These are phyloP conservation scores for Pogonocherus hispidulus DNA, from an alignment of 2,888 invertebrate genomes.

Conservation along the genomic window DNA sequence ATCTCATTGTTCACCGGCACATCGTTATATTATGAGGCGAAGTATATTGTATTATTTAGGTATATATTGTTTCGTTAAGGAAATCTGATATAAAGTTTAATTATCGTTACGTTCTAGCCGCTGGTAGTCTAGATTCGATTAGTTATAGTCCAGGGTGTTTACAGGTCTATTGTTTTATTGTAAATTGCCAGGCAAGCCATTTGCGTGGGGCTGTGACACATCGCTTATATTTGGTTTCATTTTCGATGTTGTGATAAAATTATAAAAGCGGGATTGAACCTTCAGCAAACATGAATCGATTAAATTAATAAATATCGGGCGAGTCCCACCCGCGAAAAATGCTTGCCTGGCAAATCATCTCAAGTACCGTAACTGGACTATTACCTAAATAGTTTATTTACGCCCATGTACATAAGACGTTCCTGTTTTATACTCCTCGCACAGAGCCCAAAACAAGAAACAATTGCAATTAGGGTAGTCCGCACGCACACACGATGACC, in stretches of 20 bases:
- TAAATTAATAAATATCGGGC: background rate
- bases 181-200: constrained; percentile 14
- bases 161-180: background rate
- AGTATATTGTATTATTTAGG: constrained; percentile 23
- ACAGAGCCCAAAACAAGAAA: constrained; percentile 53
- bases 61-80: constrained; percentile 33
- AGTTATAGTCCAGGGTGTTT: constrained; percentile 25
- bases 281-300: background rate
- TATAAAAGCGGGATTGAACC: constrained; percentile 23
- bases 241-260: background rate
- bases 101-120: constrained; percentile 53
- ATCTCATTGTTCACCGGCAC: constrained; percentile 37
- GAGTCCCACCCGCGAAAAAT: background rate
- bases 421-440: constrained; percentile 63
- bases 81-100: constrained; percentile 46
- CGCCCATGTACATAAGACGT: constrained; percentile 60
- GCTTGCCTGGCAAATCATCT: constrained; percentile 6
- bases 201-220: background rate
- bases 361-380: constrained; percentile 7
- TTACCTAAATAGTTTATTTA: constrained; percentile 44
- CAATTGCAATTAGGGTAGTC: constrained; percentile 61
- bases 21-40: constrained; percentile 35
- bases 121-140: constrained; percentile 53
- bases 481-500: constrained; percentile 58
- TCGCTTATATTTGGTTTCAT: background rate